Evolutionary conservation across 1,140 invertebrate species (phyloP).

Genomic region (Diabrotica undecimpunctata): DNA sequence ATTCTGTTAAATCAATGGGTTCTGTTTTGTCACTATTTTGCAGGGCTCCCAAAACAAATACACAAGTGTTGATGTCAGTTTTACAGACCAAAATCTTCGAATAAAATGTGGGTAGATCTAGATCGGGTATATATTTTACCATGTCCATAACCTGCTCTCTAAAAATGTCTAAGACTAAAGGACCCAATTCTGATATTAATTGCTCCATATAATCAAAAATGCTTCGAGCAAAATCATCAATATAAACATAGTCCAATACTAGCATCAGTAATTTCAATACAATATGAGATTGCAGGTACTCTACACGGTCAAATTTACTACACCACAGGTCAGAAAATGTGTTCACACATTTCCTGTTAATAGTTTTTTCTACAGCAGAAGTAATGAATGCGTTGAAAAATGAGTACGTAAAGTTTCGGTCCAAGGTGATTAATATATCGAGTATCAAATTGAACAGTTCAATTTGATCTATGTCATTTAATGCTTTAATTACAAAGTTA

Average conservation of each 20-base stretch:
- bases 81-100: slow-evolving; percentile 7
- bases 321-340: slow-evolving; percentile 3
- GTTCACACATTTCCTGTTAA: background rate
- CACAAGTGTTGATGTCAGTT: background rate
- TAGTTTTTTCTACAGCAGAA: background rate
- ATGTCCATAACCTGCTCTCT: background rate
- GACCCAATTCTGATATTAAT: background rate
- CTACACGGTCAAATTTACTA: background rate
- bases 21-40: background rate
- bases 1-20: background rate
- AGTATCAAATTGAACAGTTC: slow-evolving; percentile 4
- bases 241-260: background rate
- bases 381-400: slow-evolving; percentile 4
- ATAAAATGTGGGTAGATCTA: background rate
- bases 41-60: background rate
- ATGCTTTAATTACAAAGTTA: background rate
- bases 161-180: slow-evolving; percentile 4
- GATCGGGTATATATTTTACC: background rate
- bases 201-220: slow-evolving; percentile 4
- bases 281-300: background rate
- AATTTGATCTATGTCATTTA: background rate
- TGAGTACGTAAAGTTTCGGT: background rate
- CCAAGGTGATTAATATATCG: background rate
- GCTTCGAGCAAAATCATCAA: background rate
- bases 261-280: background rate